Percentiles rank a stretch among this genome's conserved stretches.
Evolutionary conservation across 1,140 invertebrate genomes (phyloP).

Genomic region (Pogonomyrmex californicus): DNA sequence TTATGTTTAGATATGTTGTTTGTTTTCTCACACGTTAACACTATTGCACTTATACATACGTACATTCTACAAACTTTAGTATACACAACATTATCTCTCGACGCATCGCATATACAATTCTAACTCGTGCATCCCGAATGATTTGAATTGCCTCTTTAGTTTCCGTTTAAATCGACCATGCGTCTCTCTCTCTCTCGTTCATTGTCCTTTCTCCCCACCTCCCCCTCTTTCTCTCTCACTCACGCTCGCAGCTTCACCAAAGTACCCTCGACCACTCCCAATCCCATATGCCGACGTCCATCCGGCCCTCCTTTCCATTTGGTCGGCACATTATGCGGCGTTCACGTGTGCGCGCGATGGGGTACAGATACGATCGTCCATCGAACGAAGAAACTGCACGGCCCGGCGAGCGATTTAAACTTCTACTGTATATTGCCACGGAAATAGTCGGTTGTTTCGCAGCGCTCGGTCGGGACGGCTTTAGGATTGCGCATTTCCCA

Average conservation of each 20-base stretch:
- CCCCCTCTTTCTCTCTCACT: slow-evolving; percentile 48
- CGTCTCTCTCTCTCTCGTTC: slow-evolving; percentile 44
- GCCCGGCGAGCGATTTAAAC: slow-evolving; percentile 61
- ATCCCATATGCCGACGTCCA: slow-evolving; percentile 65
- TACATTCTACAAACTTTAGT: slow-evolving; percentile 1
- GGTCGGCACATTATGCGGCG: slow-evolving; percentile 59
- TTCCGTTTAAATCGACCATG: slow-evolving; percentile 31
- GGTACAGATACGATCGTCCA: slow-evolving; percentile 53
- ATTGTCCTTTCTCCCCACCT: slow-evolving; percentile 36
- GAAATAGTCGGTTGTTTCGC: slow-evolving; percentile 45
- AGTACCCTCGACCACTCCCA: slow-evolving; percentile 63
- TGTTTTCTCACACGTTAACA: not conserved
- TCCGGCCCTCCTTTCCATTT: slow-evolving; percentile 65
- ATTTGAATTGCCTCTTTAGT: slow-evolving; percentile 38
- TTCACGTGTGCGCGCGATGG: slow-evolving; percentile 69
- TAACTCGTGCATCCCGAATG: slow-evolving; percentile 36
- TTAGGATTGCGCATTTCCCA: not conserved
- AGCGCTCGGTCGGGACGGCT: not conserved
- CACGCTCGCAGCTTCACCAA: slow-evolving; percentile 56
- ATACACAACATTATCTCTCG: not conserved
- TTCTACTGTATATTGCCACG: slow-evolving; percentile 46
- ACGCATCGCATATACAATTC: slow-evolving; percentile 9
- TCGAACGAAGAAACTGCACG: slow-evolving; percentile 49
- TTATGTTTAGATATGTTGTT: not conserved
- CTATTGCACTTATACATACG: not conserved